phyloP scores from a whole-genome alignment of 2,113 vertebrate genomes.

The Ariopsis seemanni region DNA sequence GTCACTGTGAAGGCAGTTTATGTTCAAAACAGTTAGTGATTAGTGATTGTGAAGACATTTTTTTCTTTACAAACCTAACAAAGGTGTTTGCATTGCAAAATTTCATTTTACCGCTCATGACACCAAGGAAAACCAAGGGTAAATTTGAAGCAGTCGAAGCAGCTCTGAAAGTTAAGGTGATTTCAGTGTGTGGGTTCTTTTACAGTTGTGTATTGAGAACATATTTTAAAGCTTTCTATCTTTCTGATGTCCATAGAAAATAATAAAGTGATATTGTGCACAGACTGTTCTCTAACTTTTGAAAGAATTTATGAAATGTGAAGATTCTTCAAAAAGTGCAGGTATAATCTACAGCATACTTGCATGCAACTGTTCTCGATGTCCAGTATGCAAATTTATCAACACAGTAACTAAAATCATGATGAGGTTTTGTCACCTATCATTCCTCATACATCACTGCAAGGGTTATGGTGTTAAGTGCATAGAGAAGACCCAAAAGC shows the following conservation, averaged over 20 bases:
- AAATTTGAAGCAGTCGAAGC: not conserved
- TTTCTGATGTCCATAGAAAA: not conserved
- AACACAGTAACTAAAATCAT: not conserved
- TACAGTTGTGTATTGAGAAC: not conserved
- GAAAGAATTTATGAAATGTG: not conserved
- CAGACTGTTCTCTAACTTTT: not conserved
- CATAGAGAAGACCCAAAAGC: too few relatives aligned
- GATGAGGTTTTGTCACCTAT: not conserved
- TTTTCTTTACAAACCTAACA: not conserved
- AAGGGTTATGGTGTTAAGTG: not conserved
- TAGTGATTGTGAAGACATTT: not conserved
- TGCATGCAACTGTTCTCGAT: not conserved
- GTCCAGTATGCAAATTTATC: not conserved
- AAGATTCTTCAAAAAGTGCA: not conserved
- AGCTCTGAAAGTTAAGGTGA: not conserved
- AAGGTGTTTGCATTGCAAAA: not conserved
- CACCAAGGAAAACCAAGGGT: not conserved
- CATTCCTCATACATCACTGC: too few relatives aligned
- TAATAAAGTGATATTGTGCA: not conserved
- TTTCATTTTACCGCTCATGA: not conserved
- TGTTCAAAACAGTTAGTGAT: not conserved
- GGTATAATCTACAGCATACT: not conserved
- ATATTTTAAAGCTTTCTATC: not conserved
- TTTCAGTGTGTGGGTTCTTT: not conserved
- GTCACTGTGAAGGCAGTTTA: not conserved